Base-by-base conservation (phyloP, 2,888 invertebrate genomes). In the Eupithecia exiguata region DNA sequence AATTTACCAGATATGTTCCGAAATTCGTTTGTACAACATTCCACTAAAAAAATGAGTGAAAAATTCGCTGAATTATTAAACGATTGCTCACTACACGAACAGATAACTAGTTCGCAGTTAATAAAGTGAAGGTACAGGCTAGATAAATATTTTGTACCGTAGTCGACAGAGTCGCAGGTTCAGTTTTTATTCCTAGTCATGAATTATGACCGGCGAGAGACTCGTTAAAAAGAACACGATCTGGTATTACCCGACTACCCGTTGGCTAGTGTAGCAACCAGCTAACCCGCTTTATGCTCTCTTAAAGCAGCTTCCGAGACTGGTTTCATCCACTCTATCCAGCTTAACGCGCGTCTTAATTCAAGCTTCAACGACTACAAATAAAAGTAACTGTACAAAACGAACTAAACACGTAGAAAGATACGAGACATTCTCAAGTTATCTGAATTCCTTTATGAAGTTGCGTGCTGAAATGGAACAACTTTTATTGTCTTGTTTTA, bases 151-250 rank as follows among this genome's bases (percentile, higher is more conserved):
- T 82, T 84, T 78, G 78, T 75, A 77, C 62, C 80, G 76, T 80
- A 79, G 75, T 75, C 77, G 77, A 79, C 81, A 77, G 78, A 79
- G 84, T 84, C 83, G 85, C 84, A 84, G 86, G 88, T 85, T 84
- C 76, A 83, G 85, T 89, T 91, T 91, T 91, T 91, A 90, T 91
- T 89, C 86, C 84, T 80, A 78, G 79, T 81, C 86, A 88, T 90
- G 88, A 91, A 90, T 89, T 89, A 91, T 90, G 82, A 86, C 82
- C 84, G 84, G 82, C 88, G 75, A 82, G 89, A 89, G 89, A 88
- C 87, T 91, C 91, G 90, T 91, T 92, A 91, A 91, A 91, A 91
- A 89, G 88, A 91, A 89, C 89, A 88, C 88, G 91, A 89, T 91
- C 90, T 87, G 85, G 88, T 88, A 91, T 89, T 90, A 90, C 88